Percentiles rank a stretch among this genome's conserved stretches.
Conservation (phyloP, 2,888 invertebrate genomes). For the Drymonia ruficornis region DNA sequence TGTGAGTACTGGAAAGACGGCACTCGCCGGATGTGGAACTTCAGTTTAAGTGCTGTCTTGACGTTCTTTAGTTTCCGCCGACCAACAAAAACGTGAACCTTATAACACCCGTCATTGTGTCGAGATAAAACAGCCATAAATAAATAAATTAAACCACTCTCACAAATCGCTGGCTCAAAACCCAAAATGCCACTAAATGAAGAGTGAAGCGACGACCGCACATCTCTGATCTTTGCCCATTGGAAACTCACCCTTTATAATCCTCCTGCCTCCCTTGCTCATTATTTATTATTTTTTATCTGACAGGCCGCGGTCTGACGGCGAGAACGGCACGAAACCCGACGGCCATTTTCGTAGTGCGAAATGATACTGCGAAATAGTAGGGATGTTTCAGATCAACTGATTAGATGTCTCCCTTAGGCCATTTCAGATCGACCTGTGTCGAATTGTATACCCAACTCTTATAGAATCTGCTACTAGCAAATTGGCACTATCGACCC, state of each 20-base stretch:
- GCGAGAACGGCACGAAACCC: constrained; percentile 31
- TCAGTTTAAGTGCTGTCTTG: too few relatives aligned
- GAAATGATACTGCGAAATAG: constrained; percentile 22
- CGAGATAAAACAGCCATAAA: not conserved
- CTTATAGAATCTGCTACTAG: too few relatives aligned
- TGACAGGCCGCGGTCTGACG: constrained; percentile 30
- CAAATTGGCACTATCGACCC: too few relatives aligned
- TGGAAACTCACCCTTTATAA: constrained; percentile 39
- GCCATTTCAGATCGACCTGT: not conserved
- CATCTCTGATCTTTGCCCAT: constrained; percentile 52
- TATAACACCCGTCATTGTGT: not conserved
- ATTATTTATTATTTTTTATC: constrained; percentile 59
- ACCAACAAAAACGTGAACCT: not conserved
- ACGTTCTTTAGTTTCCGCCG: not conserved
- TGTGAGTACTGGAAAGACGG: too few relatives aligned
- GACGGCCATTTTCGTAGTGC: constrained; percentile 17
- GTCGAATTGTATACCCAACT: not conserved
- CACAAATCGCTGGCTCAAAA: constrained; percentile 20
- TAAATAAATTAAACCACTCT: not conserved
- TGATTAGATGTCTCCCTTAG: too few relatives aligned
- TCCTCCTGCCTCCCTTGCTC: constrained; percentile 36
- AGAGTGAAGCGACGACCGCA: constrained; percentile 36
- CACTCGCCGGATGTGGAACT: too few relatives aligned
- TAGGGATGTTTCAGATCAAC: constrained; percentile 5
- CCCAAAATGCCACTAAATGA: constrained; percentile 34